Evolutionary conservation across 2,113 vertebrate genomes (phyloP).

Genomic region (Machaerirhynchus nigripectus): DNA sequence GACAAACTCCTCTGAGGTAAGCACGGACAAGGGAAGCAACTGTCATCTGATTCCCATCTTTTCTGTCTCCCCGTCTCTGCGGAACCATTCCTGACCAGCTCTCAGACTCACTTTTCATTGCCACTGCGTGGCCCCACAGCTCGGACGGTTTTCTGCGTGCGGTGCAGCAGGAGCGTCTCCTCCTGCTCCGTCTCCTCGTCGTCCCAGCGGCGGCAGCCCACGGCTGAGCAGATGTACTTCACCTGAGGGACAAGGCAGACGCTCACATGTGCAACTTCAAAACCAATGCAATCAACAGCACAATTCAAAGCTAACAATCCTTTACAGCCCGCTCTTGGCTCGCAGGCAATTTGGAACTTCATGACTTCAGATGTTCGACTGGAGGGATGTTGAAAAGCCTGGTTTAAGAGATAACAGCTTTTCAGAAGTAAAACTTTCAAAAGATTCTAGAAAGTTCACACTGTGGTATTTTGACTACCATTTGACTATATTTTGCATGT

Average conservation of each 20-base stretch:
- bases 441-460: not conserved
- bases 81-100: rapidly evolving
- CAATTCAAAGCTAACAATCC: not conserved
- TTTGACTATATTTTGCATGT: not conserved
- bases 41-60: not conserved
- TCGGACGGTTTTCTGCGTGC: conserved; percentile 94
- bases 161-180: conserved; percentile 88
- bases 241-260: conserved; percentile 71
- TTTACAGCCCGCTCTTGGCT: not conserved
- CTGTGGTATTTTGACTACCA: not conserved
- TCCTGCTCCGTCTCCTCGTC: conserved; percentile 84
- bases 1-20: not conserved
- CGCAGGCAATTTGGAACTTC: rapidly evolving
- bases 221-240: conserved; percentile 91
- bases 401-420: not conserved
- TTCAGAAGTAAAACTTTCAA: not conserved
- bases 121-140: conserved; percentile 93
- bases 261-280: not conserved
- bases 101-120: conserved; percentile 86
- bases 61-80: not conserved
- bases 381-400: not conserved
- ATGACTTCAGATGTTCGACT: rapidly evolving
- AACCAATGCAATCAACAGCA: not conserved
- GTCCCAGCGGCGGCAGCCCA: conserved; percentile 92
- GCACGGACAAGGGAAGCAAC: not conserved